These are phyloP conservation scores for Chloroceryle aenea DNA, from an alignment of 2,113 vertebrate genomes.

Conservation along the genomic window DNA sequence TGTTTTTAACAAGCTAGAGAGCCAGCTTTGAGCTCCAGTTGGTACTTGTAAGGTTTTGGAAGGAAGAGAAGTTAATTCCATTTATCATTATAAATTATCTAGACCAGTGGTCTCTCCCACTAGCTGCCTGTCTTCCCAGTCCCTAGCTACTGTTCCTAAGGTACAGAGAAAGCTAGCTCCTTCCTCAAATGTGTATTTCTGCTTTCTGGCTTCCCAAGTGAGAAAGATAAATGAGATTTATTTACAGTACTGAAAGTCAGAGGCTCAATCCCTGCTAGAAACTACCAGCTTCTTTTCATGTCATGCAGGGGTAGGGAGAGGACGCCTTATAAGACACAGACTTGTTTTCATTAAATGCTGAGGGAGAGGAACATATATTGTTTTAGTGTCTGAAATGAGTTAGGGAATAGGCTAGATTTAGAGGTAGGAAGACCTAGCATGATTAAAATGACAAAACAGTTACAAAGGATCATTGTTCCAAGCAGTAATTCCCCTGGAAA, in stretches of 20 bases:
- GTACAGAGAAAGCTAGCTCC: neutral
- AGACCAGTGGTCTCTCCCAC: neutral
- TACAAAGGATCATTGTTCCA: neutral
- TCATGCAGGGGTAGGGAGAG: neutral
- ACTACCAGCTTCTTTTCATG: neutral
- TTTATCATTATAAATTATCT: neutral
- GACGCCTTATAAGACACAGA: neutral
- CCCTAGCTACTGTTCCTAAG: neutral
- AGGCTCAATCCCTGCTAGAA: neutral
- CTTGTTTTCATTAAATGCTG: neutral
- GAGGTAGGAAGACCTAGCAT: neutral
- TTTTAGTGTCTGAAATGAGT: neutral
- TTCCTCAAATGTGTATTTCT: neutral
- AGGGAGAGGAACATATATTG: neutral
- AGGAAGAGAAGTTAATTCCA: neutral
- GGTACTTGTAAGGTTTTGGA: neutral
- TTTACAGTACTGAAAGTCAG: neutral
- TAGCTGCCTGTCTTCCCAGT: neutral
- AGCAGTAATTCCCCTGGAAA: neutral
- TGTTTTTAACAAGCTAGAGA: neutral
- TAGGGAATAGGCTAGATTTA: neutral
- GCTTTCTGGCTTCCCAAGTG: neutral
- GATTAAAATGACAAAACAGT: neutral
- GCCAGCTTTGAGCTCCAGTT: neutral
- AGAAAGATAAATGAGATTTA: constrained; percentile 4